Base-by-base conservation (phyloP, 2,888 invertebrate genomes). In the Aradus depressus region DNA sequence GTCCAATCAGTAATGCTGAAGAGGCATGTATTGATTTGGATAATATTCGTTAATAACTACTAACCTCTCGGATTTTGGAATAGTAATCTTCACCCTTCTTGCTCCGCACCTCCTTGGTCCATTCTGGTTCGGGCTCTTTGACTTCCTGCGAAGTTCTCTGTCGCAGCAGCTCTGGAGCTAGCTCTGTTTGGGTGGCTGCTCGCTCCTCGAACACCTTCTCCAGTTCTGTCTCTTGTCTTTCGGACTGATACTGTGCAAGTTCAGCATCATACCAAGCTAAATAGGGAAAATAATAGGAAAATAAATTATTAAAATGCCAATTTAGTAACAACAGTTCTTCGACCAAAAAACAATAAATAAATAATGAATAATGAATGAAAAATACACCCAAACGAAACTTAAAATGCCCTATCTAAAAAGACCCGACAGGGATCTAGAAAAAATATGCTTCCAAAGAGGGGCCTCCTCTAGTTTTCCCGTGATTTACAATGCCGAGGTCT, bases 201-300 rank as follows among this genome's bases (percentile, higher is more conserved):
- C 88, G 79, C 67, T 91, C 91, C 65, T 89, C 89, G 66, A 91
- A 91, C 42, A 86, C 80, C 67, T 82, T 81, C 67, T 88, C 88
- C 62, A 91, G 73, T 70, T 92, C 91, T 50, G 83, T 85, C 62
- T 83, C 85, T 67, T 77, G 73, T 59, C 89, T 81, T 62, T 84
- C 83, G 67, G 78, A 75, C 70, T 90, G 91, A 70, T 88, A 90
- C 66, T 80, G 80, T 60, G 82, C 75, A 66, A 88, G 78, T 68
- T 87, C 90, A 66, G 79, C 76, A 72, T 92, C 91, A 74, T 92
- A 92, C 91, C 91, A 92, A 63, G 91, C 91, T 85, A 25, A 26
- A 16, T 1, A 19, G 3, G 12, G 12, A 12, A 28, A 8, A 28
- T 28, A 8, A 10, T 12, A 28, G 12, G 12, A 10, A 28, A 28